phyloP scores from a whole-genome alignment of 2,888 invertebrate genomes.

The Ormyrus nitidulus region DNA sequence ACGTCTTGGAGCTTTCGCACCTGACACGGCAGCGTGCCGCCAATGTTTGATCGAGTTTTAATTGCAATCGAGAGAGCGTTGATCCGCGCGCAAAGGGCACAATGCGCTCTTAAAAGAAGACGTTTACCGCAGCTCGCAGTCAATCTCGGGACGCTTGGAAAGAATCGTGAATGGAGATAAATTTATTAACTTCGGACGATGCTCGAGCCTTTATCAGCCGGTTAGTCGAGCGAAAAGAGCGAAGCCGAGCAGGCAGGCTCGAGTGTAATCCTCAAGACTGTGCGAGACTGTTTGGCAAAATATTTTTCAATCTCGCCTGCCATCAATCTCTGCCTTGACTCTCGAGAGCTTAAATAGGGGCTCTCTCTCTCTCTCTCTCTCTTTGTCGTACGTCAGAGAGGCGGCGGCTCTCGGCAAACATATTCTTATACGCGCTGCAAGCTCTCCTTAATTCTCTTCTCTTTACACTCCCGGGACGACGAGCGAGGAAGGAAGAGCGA shows the following conservation, averaged over 20 bases:
- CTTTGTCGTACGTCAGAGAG: neutral
- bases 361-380: too few relatives aligned
- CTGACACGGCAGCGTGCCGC: conserved; percentile 9
- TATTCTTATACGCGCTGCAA: conserved; percentile 30
- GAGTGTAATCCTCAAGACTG: conserved; percentile 16
- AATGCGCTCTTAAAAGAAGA: neutral
- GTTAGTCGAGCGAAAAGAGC: neutral
- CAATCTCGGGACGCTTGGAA: neutral
- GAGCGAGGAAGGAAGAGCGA: neutral
- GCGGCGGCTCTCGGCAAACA: conserved; percentile 36
- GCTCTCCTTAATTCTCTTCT: conserved; percentile 50
- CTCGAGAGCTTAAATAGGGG: neutral
- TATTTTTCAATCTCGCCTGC: conserved; percentile 50
- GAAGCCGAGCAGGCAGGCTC: neutral
- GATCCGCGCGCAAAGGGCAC: too few relatives aligned
- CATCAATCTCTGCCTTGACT: conserved; percentile 52
- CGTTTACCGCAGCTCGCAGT: neutral
- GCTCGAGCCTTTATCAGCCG: too few relatives aligned
- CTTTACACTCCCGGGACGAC: conserved; percentile 24
- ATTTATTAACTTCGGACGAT: too few relatives aligned
- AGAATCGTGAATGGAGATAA: too few relatives aligned
- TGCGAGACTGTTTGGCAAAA: conserved; percentile 52
- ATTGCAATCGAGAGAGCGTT: conserved; percentile 1
- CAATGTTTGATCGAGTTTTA: conserved; percentile 32
- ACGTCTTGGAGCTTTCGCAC: conserved; percentile 8